phyloP scores from a whole-genome alignment of 1,140 invertebrate genomes.

The Charaxes varanes region DNA sequence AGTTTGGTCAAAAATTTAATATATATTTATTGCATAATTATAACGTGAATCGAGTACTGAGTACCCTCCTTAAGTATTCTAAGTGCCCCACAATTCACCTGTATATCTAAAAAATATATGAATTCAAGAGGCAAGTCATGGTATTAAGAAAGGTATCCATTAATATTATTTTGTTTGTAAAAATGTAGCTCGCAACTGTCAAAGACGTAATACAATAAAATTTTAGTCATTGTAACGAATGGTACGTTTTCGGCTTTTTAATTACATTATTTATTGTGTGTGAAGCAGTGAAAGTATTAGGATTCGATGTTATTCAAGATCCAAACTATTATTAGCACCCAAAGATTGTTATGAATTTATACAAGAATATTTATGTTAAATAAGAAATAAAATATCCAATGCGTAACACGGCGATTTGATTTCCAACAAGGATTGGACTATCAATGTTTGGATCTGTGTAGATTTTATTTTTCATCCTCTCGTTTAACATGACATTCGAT shows the following conservation, averaged over 20 bases:
- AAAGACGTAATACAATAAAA: slow-evolving; percentile 32
- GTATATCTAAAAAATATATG: too few species aligned
- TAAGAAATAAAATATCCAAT: slow-evolving; percentile 70
- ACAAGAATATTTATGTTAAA: slow-evolving; percentile 73
- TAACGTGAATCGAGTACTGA: too few species aligned
- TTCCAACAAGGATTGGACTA: slow-evolving; percentile 44
- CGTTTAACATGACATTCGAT: not conserved
- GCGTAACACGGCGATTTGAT: slow-evolving; percentile 27
- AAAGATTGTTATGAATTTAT: slow-evolving; percentile 74
- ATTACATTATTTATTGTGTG: slow-evolving; percentile 52
- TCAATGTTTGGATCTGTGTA: slow-evolving; percentile 45
- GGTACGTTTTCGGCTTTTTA: slow-evolving; percentile 37
- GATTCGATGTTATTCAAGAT: slow-evolving; percentile 56
- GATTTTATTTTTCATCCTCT: slow-evolving; percentile 7
- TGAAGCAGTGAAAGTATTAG: slow-evolving; percentile 44
- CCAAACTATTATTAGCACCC: slow-evolving; percentile 68
- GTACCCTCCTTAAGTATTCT: too few species aligned
- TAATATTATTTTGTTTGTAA: too few species aligned
- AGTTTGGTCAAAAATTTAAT: too few species aligned
- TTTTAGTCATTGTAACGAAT: slow-evolving; percentile 55
- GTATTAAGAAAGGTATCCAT: too few species aligned
- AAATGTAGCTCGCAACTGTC: too few species aligned
- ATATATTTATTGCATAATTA: too few species aligned
- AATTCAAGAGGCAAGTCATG: too few species aligned
- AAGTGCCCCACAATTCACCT: too few species aligned